phyloP scores from a whole-genome alignment of 1,140 invertebrate species.

The Saccostrea glomerata region DNA sequence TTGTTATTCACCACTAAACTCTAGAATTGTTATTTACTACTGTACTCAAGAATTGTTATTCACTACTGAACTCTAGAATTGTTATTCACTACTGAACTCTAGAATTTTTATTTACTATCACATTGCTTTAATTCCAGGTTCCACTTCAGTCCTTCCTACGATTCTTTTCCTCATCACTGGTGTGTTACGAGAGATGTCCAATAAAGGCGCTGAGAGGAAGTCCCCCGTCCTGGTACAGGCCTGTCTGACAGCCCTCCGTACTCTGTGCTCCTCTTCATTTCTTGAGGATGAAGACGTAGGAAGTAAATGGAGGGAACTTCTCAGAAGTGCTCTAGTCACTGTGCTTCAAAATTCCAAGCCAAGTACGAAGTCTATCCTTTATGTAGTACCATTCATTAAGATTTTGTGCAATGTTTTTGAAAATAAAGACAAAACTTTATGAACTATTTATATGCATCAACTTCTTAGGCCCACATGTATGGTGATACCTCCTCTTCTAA shows the following conservation, averaged over 20 bases:
- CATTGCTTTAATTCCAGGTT: constrained; percentile 82
- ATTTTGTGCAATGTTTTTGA: background rate
- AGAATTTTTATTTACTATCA: background rate
- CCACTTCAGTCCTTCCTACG: constrained; percentile 92
- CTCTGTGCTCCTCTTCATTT: constrained; percentile 84
- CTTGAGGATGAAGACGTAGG: constrained; percentile 83
- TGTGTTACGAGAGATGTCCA: constrained; percentile 89
- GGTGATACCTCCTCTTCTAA: too few relatives aligned
- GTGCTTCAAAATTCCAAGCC: constrained; percentile 94
- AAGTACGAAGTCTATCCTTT: constrained; percentile 68
- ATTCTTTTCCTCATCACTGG: constrained; percentile 94
- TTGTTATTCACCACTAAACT: too few relatives aligned
- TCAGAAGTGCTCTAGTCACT: constrained; percentile 92
- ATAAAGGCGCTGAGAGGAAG: constrained; percentile 77
- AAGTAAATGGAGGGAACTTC: constrained; percentile 87
- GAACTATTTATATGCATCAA: too few relatives aligned
- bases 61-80: background rate
- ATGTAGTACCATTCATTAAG: background rate
- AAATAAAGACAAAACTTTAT: too few relatives aligned
- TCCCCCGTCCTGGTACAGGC: constrained; percentile 82
- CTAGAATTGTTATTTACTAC: background rate
- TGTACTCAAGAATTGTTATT: too few relatives aligned
- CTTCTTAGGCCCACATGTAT: too few relatives aligned
- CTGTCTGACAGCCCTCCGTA: constrained; percentile 86
- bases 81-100: background rate